Base-by-base conservation (phyloP, 1,140 invertebrate genomes). In the Drosophila pseudoobscura region DNA sequence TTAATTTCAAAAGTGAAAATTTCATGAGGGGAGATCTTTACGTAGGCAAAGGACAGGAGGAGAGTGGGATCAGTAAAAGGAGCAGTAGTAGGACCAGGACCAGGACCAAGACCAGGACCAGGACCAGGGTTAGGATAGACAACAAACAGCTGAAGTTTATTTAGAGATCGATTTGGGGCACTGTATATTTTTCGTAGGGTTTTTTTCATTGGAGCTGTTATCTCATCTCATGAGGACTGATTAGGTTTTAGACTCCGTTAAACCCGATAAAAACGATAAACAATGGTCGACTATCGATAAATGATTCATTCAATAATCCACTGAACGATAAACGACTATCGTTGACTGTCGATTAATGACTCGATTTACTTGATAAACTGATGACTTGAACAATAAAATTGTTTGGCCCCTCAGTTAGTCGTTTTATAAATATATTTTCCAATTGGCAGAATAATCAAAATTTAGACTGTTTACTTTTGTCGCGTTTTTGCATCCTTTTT, bases 401-500 rank as follows among this genome's bases (percentile, higher is more conserved):
- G 73, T 60, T 64, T 44, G 13, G 15, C 45, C 44, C 49, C 56
- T 60, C 43, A 35, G 24, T 60, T 75, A 15, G 61, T 55, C 45
- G 22, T 64, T 56, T 31, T 15, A 46, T 56, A 69, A 11, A 53
- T 44, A 39, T 74, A 54, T 62, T 74, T 74, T 75, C 43, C 74
- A 63, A 83, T 83, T 75, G 80, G 75, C 65, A 31, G n/a, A 54
- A 79, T 69, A 84, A 84, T 84, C 80, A 84, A 84, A 84, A 85
- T 85, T 84, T 31, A 31, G 50, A 35, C 54, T 26, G 29, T 35
- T 62, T 62, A 68, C 24, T 63, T 66, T 68, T 29, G 61, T 68
- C 54, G 45, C 56, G 11, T 39, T 35, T 39, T 39, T 39, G 58
- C 62, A 65, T 47, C 39, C 13, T 24, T 17, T 22, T 84, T 84